These are phyloP conservation scores for Actinemys pallida DNA, from an alignment of 2,113 vertebrate species.

Conservation along the genomic window DNA sequence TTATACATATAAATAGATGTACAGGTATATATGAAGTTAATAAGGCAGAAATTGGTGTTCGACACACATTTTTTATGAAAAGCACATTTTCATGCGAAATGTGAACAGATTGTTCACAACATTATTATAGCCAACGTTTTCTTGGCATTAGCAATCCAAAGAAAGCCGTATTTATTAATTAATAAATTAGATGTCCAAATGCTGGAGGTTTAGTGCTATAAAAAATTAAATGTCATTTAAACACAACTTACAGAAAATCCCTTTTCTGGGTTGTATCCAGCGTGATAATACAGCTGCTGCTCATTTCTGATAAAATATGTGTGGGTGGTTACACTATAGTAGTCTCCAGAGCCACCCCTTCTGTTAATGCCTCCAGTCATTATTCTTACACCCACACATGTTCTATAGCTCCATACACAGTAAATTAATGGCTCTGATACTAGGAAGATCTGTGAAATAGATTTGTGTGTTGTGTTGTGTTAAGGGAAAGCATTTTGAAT, in stretches of 20 bases:
- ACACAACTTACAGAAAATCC: slow-evolving; percentile 20
- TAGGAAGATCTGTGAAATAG: not conserved
- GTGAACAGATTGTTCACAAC: not conserved
- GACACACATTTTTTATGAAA: accelerated
- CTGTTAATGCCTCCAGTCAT: not conserved
- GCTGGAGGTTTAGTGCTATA: not conserved
- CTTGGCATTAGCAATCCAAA: not conserved
- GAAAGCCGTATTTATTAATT: not conserved
- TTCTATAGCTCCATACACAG: not conserved
- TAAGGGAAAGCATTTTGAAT: not conserved
- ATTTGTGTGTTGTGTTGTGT: not conserved
- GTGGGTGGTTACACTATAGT: slow-evolving; percentile 15
- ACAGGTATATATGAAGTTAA: not conserved
- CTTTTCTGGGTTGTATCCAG: not conserved
- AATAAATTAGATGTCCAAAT: accelerated
- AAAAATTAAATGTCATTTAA: not conserved
- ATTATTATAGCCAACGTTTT: not conserved
- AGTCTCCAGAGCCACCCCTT: not conserved
- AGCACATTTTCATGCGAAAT: not conserved
- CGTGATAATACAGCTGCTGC: slow-evolving; percentile 46
- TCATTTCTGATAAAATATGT: not conserved
- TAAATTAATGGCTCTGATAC: not conserved
- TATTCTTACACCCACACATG: not conserved
- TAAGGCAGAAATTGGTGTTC: not conserved
- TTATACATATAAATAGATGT: not conserved